Evolutionary conservation across 2,113 vertebrate species (phyloP).

Genomic region (Rhea pennata): DNA sequence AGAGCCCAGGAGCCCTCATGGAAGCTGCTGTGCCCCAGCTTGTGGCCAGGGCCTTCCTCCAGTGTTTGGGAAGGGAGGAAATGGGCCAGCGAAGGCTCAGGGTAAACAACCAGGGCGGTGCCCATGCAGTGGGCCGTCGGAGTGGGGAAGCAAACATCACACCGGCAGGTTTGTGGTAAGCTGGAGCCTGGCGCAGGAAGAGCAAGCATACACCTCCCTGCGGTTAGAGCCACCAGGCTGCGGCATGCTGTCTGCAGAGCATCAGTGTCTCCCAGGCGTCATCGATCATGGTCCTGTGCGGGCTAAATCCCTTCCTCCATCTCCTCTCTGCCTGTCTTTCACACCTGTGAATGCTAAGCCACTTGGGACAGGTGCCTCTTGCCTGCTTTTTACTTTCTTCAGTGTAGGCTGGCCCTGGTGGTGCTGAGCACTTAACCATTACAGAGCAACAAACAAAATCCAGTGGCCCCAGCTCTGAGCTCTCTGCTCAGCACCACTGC

Average conservation of each 20-base stretch:
- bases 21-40: background rate
- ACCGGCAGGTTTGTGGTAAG: background rate
- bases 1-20: background rate
- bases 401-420: background rate
- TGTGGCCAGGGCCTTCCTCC: too few relatives aligned
- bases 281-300: background rate
- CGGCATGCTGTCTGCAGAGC: background rate
- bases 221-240: background rate
- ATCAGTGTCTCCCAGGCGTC: background rate
- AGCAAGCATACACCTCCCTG: background rate
- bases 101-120: background rate
- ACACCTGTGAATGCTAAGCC: accelerated
- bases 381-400: background rate
- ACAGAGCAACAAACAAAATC: background rate
- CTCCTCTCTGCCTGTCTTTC: background rate
- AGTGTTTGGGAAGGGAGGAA: background rate
- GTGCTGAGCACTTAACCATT: background rate
- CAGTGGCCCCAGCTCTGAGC: accelerated
- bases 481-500: background rate
- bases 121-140: background rate
- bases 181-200: background rate
- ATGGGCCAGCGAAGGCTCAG: background rate
- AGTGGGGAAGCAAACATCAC: background rate
- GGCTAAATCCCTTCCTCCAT: background rate
- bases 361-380: background rate